Evolutionary conservation across 2,113 vertebrate species (phyloP), one percentile per base, ranked within the genome.

Genomic region (Etia nguti): DNA sequence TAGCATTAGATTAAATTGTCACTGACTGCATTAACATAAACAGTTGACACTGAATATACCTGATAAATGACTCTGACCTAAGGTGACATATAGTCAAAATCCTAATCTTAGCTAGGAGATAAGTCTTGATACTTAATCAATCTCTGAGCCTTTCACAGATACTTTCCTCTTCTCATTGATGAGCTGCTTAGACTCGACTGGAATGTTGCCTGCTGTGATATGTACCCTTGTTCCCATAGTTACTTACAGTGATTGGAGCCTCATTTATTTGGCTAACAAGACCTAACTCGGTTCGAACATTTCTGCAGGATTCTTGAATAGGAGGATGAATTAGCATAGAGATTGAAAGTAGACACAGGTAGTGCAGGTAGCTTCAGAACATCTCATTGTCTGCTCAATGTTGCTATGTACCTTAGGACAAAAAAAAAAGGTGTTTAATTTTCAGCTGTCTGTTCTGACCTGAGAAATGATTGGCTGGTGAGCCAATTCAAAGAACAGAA

Each of bases 231-330:
- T 91, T 93, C 83, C 89, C 90, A 90, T 90, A 90, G 92, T 88
- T 89, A 93, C 92, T 52, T 34, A 38, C 62, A 48, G 38, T 82
- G 80, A 90, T 87, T 46, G 77, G 54, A 91, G 73, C 43, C 85
- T 89, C 88, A 90, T 89, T 90, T 87, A 80, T 93, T 90, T 87
- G 75, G 57, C 92, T 92, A 93, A 92, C 79, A 82, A 92, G 89
- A 81, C 41, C 70, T 82, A 89, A 85, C 56, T 84, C 10, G 2
- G 70, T 59, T 88, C 2, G 6, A 89, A 88, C 70, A 22, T 73
- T 79, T 81, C 79, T 36, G n/a, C 36, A 36, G 38, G 73, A 86
- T 84, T 84, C 82, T 85, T 83, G 52, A 77, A 80, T 36, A 8
- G 41, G 12, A 15, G 57, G 59, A 86, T 8, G 20, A 77, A 94